Evolutionary conservation across 2,888 invertebrate genomes (phyloP), one percentile per base, ranked within the genome.

Genomic region (Herminia tarsipennalis): DNA sequence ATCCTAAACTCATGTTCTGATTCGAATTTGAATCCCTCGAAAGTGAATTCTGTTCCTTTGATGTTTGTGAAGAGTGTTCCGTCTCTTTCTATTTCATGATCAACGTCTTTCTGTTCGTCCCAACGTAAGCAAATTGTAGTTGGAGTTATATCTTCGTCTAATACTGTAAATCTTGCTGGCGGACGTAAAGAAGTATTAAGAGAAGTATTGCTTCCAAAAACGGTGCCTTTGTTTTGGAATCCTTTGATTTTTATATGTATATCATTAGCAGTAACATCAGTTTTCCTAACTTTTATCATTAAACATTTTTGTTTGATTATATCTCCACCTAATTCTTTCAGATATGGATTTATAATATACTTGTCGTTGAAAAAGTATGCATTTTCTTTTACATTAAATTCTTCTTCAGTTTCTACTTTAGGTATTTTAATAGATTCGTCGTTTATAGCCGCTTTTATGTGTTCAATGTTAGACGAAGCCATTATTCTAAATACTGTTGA

Each of bases 51-150:
- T 3, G 53, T 62, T 12, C 56, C 71, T 32, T 34, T 56, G 17
- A 89, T 80, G 45, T 84, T 81, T 14, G 73, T 86, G 54, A 81
- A 86, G 29, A 87, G 54, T 5, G 53, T 48, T 2, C 73, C 81
- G 50, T 89, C 82, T 74, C 78, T 81, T 60, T 88, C 85, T 20
- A 90, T 80, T 74, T 90, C 90, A 44, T 85, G 85, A 53, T 75
- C 83, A 39, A 49, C 78, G 5, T 67, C 45, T 35, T 70, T 45
- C 6, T 66, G 57, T 21, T 46, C 9, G 0, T 76, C 56, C 90
- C 89, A 90, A 16, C 70, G 51, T 20, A 89, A 38, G 17, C 66
- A 66, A 3, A 88, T 66, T 5, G 76, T 70, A 12, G 70, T 78
- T 6, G 76, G 42, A n/a, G 77, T 75, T 17, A 66, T 70, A 33